Evolutionary conservation across 1,140 invertebrate genomes (phyloP).

Genomic region (Meteorus sp.): DNA sequence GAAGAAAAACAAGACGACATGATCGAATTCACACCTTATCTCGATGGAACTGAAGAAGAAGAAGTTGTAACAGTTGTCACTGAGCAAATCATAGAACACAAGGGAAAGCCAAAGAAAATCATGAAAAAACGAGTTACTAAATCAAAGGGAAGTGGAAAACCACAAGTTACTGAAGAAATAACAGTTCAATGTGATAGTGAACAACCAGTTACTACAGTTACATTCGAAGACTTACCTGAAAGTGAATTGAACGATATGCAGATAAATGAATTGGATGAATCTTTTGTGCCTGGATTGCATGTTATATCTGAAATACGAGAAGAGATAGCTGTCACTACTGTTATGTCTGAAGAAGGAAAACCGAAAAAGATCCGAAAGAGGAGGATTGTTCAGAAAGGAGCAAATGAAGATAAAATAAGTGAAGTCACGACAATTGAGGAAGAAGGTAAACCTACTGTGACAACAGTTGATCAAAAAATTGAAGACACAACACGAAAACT

Average conservation of each 20-base stretch:
- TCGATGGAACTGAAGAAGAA: conserved; percentile 53
- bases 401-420: conserved; percentile 51
- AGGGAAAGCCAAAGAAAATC: conserved; percentile 30
- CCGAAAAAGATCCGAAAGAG: conserved; percentile 23
- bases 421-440: conserved; percentile 55
- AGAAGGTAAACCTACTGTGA: conserved; percentile 44
- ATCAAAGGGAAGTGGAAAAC: conserved; percentile 31
- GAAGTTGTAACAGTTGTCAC: conserved; percentile 49
- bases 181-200: conserved; percentile 50
- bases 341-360: conserved; percentile 38
- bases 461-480: conserved; percentile 34
- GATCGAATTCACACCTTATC: conserved; percentile 23
- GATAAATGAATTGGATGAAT: conserved; percentile 20
- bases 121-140: conserved; percentile 13
- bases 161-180: conserved; percentile 43
- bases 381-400: conserved; percentile 51
- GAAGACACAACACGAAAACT: conserved; percentile 41
- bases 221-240: conserved; percentile 16
- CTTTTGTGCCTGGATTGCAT: conserved; percentile 10
- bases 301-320: conserved; percentile 30
- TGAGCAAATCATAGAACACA: conserved; percentile 38
- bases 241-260: not conserved
- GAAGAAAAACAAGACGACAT: conserved; percentile 32
- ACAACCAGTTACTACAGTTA: conserved; percentile 3
- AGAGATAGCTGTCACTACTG: conserved; percentile 28